Base-by-base conservation (phyloP, 2,888 invertebrate genomes). In the Diarsia brunnea region DNA sequence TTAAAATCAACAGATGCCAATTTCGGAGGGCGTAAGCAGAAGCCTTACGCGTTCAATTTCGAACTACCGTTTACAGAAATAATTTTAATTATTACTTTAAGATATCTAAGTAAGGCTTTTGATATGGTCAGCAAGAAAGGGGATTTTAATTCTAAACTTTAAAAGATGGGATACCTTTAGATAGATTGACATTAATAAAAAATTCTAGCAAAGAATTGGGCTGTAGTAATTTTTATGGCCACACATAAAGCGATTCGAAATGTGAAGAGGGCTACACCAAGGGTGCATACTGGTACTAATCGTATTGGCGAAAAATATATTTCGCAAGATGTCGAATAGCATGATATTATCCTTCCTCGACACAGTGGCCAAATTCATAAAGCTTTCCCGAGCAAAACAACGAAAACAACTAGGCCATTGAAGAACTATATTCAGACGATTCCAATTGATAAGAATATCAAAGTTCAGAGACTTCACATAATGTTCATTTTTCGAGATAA, bases 381-480 rank as follows among this genome's bases (percentile, higher is more conserved):
- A 27, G 1, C 21, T 24, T 51, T 21, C 14, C 12, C 14, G 1
- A 45, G 19, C n/a, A 49, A 51, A 10, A 24, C 49, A 45, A 61
- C 31, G 24, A 10, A 75, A 7, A 14, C 16, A 21, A 11, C 11
- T 14, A 31, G 27, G 16, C 63, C 45, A 49, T 75, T 47, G 1
- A 38, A 81, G 10, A 19, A 31, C n/a, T 58, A 0, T 49, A n/a
- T 71, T 43, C 21, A 14, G 21, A 61, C 16, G n/a, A 61, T 53
- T n/a, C n/a, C 27, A 53, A 53, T 53, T 53, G 12, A 78, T 78
- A 82, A 85, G 63, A 71, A 73, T 73, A 83, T 71, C 79, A 82
- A 85, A 71, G 47, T 64, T 71, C 45, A 78, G 70, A 66, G 47
- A 53, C 49, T 78, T 83, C 51, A 85, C 86, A 83, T 60, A 38